Evolutionary conservation across 2,888 invertebrate species (phyloP).

Genomic region (Scaptomyza tumidula): DNA sequence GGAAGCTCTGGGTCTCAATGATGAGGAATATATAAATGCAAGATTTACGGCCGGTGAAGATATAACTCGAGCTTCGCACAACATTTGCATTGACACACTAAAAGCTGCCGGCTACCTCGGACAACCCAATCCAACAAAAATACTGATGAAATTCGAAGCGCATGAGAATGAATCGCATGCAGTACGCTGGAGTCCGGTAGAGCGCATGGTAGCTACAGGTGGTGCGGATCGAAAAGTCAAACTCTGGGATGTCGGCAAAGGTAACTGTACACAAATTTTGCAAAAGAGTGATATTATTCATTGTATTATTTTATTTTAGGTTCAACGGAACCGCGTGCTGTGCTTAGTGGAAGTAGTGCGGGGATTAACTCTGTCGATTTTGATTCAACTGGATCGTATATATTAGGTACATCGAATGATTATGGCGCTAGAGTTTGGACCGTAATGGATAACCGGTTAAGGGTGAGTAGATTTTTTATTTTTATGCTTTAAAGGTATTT

Average conservation of each 20-base stretch:
- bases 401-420: constrained; percentile 98
- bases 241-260: constrained; percentile 96
- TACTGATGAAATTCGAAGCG: constrained; percentile 89
- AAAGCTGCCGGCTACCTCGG: constrained; percentile 65
- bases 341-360: constrained; percentile 96
- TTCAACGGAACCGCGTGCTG: constrained; percentile 89
- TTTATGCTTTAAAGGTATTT: neutral
- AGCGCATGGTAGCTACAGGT: constrained; percentile 94
- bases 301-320: constrained; percentile 83
- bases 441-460: constrained; percentile 93
- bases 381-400: constrained; percentile 93
- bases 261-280: constrained; percentile 85
- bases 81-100: constrained; percentile 42
- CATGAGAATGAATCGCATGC: constrained; percentile 99
- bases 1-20: constrained; percentile 81
- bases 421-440: constrained; percentile 99
- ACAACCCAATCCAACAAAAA: constrained; percentile 76
- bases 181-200: constrained; percentile 96
- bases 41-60: constrained; percentile 68
- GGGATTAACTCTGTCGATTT: constrained; percentile 98
- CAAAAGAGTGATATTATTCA: neutral
- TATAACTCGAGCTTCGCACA: constrained; percentile 7
- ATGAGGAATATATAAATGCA: constrained; percentile 82
- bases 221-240: constrained; percentile 98
- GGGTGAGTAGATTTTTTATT: constrained; percentile 87